Percentiles rank a stretch among this genome's conserved stretches.
Conservation (phyloP, 2,888 invertebrate genomes). For the Acanthosepion esculentum region DNA sequence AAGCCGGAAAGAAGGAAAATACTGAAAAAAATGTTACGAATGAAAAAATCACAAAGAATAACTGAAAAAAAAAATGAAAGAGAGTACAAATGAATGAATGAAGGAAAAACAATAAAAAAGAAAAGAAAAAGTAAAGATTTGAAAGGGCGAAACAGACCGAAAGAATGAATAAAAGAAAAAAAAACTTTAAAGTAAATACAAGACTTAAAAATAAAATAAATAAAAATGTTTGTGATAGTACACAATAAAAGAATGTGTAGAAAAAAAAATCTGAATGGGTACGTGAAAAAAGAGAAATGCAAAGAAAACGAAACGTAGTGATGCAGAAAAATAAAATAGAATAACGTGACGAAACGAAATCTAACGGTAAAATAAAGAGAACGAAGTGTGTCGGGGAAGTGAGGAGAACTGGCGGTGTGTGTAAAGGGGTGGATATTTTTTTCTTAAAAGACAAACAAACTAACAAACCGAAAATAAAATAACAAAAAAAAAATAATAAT, state of each 20-base stretch:
- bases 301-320: conserved; percentile 33
- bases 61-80: too few species aligned
- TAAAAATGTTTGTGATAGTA: neutral
- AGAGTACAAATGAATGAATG: too few species aligned
- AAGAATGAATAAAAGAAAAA: too few species aligned
- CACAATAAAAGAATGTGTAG: neutral
- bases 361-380: neutral
- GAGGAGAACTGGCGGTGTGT: neutral
- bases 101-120: too few species aligned
- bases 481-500: too few species aligned
- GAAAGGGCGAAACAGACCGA: too few species aligned
- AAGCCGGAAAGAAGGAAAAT: neutral
- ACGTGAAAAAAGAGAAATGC: neutral
- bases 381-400: neutral
- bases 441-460: neutral
- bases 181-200: too few species aligned
- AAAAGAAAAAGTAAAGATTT: too few species aligned
- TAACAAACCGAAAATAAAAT: neutral
- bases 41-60: neutral
- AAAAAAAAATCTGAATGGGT: neutral
- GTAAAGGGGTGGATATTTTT: conserved; percentile 1
- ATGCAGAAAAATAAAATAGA: neutral
- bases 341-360: conserved; percentile 8
- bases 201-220: too few species aligned
- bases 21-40: neutral